Conservation (phyloP, 92 coral and sea anemone species). For the Palythoa caribaeorum region DNA sequence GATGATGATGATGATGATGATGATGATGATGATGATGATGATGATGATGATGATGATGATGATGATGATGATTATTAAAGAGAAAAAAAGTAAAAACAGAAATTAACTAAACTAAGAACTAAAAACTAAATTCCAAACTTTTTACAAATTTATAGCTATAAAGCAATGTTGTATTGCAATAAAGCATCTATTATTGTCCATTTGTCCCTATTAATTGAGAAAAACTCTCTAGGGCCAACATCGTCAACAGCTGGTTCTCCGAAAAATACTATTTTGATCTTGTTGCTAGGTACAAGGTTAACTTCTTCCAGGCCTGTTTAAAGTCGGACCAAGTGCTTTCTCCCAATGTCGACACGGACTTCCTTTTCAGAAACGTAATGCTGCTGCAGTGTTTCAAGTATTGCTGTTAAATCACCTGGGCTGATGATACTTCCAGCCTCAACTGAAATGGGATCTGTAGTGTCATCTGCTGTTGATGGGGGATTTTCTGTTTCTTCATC, state of each 20-base stretch:
- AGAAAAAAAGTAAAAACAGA: neutral
- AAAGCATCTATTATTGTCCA: neutral
- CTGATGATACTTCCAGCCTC: constrained; percentile 6
- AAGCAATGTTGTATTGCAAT: constrained; percentile 1
- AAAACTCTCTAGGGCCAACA: too few species aligned
- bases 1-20: too few species aligned
- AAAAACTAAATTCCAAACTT: constrained; percentile 2
- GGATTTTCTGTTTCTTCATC: neutral
- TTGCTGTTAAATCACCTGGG: neutral
- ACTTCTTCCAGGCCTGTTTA: too few species aligned
- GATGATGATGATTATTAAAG: constrained; percentile 7
- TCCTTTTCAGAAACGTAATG: neutral
- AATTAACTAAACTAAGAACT: too few species aligned
- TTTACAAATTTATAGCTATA: neutral
- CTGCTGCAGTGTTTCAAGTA: neutral
- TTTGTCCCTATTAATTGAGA: neutral
- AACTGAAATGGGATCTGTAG: neutral
- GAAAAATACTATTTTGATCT: too few species aligned
- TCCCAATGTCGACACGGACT: neutral
- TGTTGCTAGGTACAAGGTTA: too few species aligned
- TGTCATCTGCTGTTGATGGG: neutral
- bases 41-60: too few species aligned
- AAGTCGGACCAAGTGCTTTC: too few species aligned
- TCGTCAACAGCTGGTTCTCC: too few species aligned
- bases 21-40: too few species aligned